Evolutionary conservation across 1,140 invertebrate genomes (phyloP), one percentile per base, ranked within the genome.

Genomic region (Dinothrombium tinctorium): DNA sequence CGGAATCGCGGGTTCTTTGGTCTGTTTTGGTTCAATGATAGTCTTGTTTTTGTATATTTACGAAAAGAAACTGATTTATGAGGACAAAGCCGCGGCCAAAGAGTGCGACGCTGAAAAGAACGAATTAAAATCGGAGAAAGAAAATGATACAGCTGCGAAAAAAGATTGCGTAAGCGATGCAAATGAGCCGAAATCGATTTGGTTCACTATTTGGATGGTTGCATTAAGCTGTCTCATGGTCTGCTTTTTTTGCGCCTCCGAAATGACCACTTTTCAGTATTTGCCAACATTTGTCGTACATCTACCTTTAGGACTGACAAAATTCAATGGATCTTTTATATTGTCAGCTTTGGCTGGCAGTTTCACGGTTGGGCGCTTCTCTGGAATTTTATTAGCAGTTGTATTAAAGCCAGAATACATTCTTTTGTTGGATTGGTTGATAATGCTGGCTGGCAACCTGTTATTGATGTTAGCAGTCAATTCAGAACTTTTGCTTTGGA

Each of bases 191-290:
- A 6, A 19, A 9, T 20, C 33, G 33, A 35, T 7, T n/a, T 14
- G 7, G 7, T 35, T 9, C 15, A 7, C 8, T 8, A 20, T 40
- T 4, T 15, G 7, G 23, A 24, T 42, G 5, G 4, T 42, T 6
- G 9, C 41, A 8, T 17, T 41, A 14, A 14, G 41, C 12, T 6
- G 37, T n/a, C 11, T 40, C 8, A 40, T 42, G 41, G 5, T 22
- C 25, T 43, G 41, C 20, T 45, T 43, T 12, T 41, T 32, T 21
- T 17, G 19, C 12, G 42, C 17, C 7, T 15, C 28, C 11, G 42
- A 43, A 32, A 41, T 32, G 7, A 43, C 19, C 14, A 43, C 12
- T 19, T 42, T 43, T 15, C n/a, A 43, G 21, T 43, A 45, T 20
- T n/a, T 43, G 40, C 9, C 42, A 4, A 31, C 42, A 22, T 43